Evolutionary conservation across 1,140 invertebrate species (phyloP), one percentile per base, ranked within the genome.

Genomic region (Spodoptera frugiperda): DNA sequence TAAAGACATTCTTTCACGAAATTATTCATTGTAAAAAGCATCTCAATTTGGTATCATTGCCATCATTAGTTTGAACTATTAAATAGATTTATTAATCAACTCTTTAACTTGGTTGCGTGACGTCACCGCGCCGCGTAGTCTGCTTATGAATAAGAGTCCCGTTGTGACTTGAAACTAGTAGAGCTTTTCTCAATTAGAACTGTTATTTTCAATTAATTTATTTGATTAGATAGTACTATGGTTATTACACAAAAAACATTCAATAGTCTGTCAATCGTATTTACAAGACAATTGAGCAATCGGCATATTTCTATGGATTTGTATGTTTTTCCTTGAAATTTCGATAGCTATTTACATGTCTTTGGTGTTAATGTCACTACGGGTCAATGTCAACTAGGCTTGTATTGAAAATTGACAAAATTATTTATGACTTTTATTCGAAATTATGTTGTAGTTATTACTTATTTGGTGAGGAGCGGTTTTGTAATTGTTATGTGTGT

Each of bases 261-360:
- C 44, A 67, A 48, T 9, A 14, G n/a, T 25, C 63, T 49, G 63
- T 25, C 63, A 67, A 67, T 67, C 63, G 39, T 21, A 17, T 21
- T 46, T 6, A 68, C 19, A 51, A 49, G 21, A 33, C 44, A 70
- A 39, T 70, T 70, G 33, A 49, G 44, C 44, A 67, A 67, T 49
- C 17, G 19, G 5, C 44, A 25, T 67, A 49, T 73, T 48, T 57
- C 30, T 72, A 44, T 54, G 17, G 17, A 39, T 57, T 57, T 57
- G 54, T 48, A 25, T 44, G 25, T 73, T 73, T 73, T 59, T 48
- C 71, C 71, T 73, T 73, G 71, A 61, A 39, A 70, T 10, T 19
- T 48, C 44, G 14, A 63, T 61, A 12, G 33, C 33, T 63, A 19
- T 63, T 63, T 63, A 63, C 54, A 57, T 30, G 33, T 63, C 17